Percentiles rank a stretch among this genome's conserved stretches.
Evolutionary conservation across 2,888 invertebrate genomes (phyloP).

Genomic region (Endotricha flammealis): DNA sequence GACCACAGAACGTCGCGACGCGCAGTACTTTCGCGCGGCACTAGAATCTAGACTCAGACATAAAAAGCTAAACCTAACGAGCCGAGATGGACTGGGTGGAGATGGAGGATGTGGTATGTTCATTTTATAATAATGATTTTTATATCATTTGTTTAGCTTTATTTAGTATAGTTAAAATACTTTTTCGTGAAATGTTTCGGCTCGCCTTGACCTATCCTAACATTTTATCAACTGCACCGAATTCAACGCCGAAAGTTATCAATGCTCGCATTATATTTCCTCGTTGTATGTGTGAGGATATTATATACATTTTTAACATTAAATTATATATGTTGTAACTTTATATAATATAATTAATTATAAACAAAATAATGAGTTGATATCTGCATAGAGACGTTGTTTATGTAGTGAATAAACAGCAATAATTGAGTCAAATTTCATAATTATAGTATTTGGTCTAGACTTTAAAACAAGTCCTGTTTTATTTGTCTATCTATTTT

Average conservation of each 20-base stretch:
- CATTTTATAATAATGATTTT: constrained; percentile 25
- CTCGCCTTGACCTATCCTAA: constrained; percentile 73
- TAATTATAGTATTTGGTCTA: too few relatives aligned
- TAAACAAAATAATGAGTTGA: too few relatives aligned
- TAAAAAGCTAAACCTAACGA: constrained; percentile 50
- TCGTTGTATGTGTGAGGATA: constrained; percentile 8
- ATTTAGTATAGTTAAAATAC: too few relatives aligned
- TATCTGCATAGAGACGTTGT: too few relatives aligned
- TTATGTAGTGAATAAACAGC: too few relatives aligned
- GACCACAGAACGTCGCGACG: constrained; percentile 73
- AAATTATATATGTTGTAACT: constrained; percentile 19
- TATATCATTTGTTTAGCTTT: constrained; percentile 1
- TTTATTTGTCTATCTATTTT: too few relatives aligned
- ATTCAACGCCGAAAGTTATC: constrained; percentile 42
- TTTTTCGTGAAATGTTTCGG: constrained; percentile 33
- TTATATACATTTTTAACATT: too few relatives aligned
- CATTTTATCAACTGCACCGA: constrained; percentile 53
- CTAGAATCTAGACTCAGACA: constrained; percentile 41
- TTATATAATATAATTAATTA: constrained; percentile 12
- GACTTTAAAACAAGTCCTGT: too few relatives aligned
- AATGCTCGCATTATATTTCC: constrained; percentile 27
- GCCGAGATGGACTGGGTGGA: constrained; percentile 74
- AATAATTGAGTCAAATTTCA: too few relatives aligned
- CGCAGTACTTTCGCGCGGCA: constrained; percentile 63
- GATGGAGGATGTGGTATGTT: constrained; percentile 71